Base-by-base conservation (phyloP, 2,797 vertebrate species). In the Hyperoplus immaculatus region DNA sequence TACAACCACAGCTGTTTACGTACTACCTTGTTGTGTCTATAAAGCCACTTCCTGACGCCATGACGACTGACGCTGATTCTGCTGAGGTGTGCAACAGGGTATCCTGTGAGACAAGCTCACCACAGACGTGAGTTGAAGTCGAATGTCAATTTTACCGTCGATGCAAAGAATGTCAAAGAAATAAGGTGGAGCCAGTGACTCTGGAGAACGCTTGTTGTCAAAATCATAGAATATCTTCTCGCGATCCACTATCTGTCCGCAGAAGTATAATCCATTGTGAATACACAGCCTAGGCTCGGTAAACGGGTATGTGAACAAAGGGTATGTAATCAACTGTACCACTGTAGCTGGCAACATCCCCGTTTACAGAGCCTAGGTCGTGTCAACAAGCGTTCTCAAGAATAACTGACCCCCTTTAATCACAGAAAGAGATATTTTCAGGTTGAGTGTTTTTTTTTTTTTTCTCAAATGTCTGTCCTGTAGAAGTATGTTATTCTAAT, bases 31-130 rank as follows among this genome's bases (percentile, higher is more conserved):
- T 66, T 75, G 49, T 41, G 62, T 59, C 39, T 81, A 46, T 72
- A 87, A 92, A 90, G 76, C 93, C 93, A 93, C 92, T 92, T 94
- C 93, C 93, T 93, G 89, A 45, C 21, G 41, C 57, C 61, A 45
- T 4, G 68, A 49, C 54, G 72, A 50, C 58, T 51, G 66, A 76
- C 38, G 15, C 42, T 54, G 51, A 14, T 67, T 88, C 50, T 89
- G 87, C 84, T 77, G 63, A 88, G 64, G 79, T 10, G 60, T 77
- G 79, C 82, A 86, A 54, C 51, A 49, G 41, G 69, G 50, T 81
- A 71, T 79, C 69, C 76, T 88, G 76, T 64, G 46, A 85, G 75
- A 77, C 66, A 11, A 47, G 72, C 60, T 88, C 80, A 74, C 81
- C 75, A 18, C 75, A 72, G 63, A 14, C 0, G 42, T 49, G 45